These are phyloP conservation scores for Clarias batrachus DNA, from an alignment of 2,113 vertebrate genomes.

Conservation along the genomic window DNA sequence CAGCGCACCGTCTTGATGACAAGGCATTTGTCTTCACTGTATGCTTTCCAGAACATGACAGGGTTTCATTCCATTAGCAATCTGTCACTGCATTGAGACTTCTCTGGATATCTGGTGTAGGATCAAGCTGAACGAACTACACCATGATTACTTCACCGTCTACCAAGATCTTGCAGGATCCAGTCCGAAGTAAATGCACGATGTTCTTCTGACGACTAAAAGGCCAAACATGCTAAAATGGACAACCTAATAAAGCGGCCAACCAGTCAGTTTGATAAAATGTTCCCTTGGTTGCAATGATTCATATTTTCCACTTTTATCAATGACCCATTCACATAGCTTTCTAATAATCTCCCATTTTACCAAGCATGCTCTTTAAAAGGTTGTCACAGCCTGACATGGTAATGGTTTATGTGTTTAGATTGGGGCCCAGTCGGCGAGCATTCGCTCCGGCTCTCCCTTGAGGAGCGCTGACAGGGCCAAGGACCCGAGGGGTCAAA, in stretches of 20 bases:
- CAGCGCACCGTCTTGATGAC: not conserved
- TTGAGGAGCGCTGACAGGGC: slow-evolving; percentile 66
- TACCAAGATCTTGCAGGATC: not conserved
- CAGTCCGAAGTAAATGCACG: not conserved
- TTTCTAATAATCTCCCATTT: not conserved
- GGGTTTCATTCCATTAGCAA: not conserved
- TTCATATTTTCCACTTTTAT: not conserved
- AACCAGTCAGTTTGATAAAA: not conserved
- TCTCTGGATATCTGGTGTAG: not conserved
- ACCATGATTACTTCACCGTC: not conserved
- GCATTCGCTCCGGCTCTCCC: slow-evolving; percentile 55
- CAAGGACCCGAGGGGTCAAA: slow-evolving; percentile 57
- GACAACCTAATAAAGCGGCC: not conserved
- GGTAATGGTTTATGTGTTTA: slow-evolving; percentile 49
- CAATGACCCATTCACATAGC: slow-evolving; percentile 5
- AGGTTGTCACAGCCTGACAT: slow-evolving; percentile 26
- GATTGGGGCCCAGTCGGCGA: slow-evolving; percentile 50
- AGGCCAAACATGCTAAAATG: not conserved
- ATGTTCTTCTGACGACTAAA: not conserved
- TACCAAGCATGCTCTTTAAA: slow-evolving; percentile 9
- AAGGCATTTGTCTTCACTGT: not conserved
- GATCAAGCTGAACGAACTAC: not conserved
- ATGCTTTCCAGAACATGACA: not conserved
- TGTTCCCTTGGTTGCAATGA: not conserved
- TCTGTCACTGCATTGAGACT: not conserved